These are phyloP conservation scores for Phalacrocorax pelagicus DNA, from an alignment of 2,113 vertebrate species.

Conservation along the genomic window DNA sequence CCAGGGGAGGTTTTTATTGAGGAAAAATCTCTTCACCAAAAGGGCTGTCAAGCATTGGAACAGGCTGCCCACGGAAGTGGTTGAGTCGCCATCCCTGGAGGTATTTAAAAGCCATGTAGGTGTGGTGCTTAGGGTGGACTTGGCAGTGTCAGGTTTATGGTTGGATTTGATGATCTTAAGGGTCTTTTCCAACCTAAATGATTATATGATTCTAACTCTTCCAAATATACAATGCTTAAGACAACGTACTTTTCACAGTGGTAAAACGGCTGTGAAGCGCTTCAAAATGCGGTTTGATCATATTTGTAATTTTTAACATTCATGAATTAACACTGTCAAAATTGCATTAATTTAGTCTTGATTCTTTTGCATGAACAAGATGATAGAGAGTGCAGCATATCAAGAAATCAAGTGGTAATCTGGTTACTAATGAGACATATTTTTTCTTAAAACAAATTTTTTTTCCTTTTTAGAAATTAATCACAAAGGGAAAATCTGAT, in stretches of 20 bases:
- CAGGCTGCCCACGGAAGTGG: background rate
- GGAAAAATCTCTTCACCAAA: background rate
- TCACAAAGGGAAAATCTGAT: background rate
- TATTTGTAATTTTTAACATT: background rate
- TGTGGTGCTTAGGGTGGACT: background rate
- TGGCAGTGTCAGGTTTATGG: background rate
- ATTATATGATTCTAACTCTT: background rate
- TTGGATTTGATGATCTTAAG: fast-evolving
- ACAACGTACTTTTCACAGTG: background rate
- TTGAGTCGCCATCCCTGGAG: background rate
- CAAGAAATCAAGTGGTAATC: background rate
- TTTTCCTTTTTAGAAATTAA: background rate
- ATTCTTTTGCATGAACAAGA: background rate
- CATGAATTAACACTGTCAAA: background rate
- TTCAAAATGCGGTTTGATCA: background rate
- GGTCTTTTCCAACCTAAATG: background rate
- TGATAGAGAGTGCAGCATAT: background rate
- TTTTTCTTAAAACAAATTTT: background rate
- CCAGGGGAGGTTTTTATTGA: background rate
- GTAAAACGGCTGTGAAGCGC: background rate
- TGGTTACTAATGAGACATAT: background rate
- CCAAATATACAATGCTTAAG: background rate
- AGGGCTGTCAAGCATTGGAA: background rate
- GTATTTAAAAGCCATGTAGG: background rate
- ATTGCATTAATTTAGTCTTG: background rate